A percentile compares a stretch with the other conserved stretches of the same genome.
Conservation (phyloP, 1,140 invertebrate species). For the Drosophila sucinea region DNA sequence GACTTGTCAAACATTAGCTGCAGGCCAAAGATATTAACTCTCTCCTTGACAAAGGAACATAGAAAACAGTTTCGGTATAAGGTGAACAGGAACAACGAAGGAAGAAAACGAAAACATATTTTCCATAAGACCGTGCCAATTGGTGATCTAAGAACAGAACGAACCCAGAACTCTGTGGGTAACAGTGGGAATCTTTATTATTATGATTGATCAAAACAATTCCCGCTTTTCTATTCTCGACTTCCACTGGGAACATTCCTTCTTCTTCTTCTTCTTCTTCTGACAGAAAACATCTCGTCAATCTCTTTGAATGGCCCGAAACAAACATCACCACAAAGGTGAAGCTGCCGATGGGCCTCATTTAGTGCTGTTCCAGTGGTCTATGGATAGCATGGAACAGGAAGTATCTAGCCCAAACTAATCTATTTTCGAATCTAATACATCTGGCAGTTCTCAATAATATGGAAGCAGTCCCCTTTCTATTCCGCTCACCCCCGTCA, state of each 20-base stretch:
- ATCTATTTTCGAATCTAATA: slow-evolving; percentile 13
- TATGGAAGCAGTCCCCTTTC: neutral
- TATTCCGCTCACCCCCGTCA: slow-evolving; percentile 5
- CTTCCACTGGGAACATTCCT: neutral
- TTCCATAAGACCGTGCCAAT: too few species aligned
- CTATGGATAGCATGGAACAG: slow-evolving; percentile 1
- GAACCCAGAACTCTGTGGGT: too few species aligned
- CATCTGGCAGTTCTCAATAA: slow-evolving; percentile 13
- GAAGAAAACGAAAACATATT: too few species aligned
- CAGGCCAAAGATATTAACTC: neutral
- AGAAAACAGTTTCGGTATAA: too few species aligned
- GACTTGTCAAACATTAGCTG: neutral
- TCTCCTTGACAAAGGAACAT: too few species aligned
- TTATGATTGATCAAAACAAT: too few species aligned
- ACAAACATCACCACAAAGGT: slow-evolving; percentile 28
- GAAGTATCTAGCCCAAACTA: slow-evolving; percentile 3
- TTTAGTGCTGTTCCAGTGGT: slow-evolving; percentile 28
- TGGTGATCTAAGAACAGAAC: too few species aligned
- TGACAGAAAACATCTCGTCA: slow-evolving; percentile 9
- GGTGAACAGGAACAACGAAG: too few species aligned
- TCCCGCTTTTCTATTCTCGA: too few species aligned
- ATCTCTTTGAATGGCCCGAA: neutral
- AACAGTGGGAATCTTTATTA: too few species aligned
- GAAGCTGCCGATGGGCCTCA: slow-evolving; percentile 40
- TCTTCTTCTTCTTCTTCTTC: neutral